Percentiles rank a stretch among this genome's conserved stretches.
phyloP scores from a whole-genome alignment of 1,140 invertebrate genomes.

The Globodera ellingtonae region DNA sequence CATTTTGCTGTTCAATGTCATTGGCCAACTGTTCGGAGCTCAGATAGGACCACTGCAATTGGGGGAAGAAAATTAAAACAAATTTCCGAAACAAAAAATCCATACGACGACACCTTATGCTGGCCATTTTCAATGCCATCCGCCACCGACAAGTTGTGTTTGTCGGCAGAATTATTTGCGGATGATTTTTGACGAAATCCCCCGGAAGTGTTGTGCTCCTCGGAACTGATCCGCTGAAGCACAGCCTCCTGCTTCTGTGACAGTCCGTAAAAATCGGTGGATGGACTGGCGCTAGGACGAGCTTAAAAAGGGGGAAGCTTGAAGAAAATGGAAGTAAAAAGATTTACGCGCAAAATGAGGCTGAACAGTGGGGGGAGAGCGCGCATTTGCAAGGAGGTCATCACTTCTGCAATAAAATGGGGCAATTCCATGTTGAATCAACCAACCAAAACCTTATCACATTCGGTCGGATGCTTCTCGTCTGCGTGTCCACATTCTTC shows the following conservation, averaged over 20 bases:
- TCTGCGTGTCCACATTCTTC: conserved; percentile 37
- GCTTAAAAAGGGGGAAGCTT: neutral
- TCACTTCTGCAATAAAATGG: neutral
- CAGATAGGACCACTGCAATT: conserved; percentile 29
- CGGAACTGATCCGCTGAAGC: conserved; percentile 7
- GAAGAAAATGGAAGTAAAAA: neutral
- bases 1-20: conserved; percentile 28
- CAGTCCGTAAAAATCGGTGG: conserved; percentile 15
- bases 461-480: conserved; percentile 28
- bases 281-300: conserved; percentile 1
- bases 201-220: conserved; percentile 7
- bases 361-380: conserved; percentile 7
- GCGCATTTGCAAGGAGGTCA: conserved; percentile 8
- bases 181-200: conserved; percentile 1
- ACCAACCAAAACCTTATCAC: conserved; percentile 7
- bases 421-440: neutral
- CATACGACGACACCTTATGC: conserved; percentile 6
- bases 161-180: conserved; percentile 3
- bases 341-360: neutral
- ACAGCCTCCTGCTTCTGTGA: conserved; percentile 11
- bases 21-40: conserved; percentile 29
- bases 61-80: neutral
- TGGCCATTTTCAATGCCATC: conserved; percentile 21
- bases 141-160: neutral
- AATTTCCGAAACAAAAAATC: neutral